Evolutionary conservation across 2,797 vertebrate species (phyloP).

Genomic region (Chelmon rostratus): DNA sequence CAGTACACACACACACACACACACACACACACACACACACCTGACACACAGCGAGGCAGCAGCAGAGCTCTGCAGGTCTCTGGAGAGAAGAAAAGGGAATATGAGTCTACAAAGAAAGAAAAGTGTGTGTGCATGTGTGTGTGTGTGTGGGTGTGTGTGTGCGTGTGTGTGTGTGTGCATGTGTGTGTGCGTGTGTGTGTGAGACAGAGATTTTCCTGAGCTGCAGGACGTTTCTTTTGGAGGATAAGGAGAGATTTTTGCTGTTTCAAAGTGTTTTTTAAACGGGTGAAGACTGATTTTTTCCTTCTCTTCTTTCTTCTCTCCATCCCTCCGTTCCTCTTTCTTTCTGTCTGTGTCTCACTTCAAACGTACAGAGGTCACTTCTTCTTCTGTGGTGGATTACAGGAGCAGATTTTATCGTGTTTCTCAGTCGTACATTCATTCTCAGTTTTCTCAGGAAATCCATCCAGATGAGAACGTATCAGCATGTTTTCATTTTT

Average conservation of each 20-base stretch:
- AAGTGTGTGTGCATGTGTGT: constrained; percentile 18
- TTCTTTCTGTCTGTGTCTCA: neutral
- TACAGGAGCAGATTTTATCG: neutral
- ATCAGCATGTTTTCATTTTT: neutral
- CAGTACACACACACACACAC: constrained; percentile 32
- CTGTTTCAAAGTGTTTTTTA: constrained; percentile 53
- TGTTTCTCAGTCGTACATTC: neutral
- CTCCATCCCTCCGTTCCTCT: neutral
- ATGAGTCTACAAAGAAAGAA: constrained; percentile 54
- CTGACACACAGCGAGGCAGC: constrained; percentile 42
- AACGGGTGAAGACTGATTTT: constrained; percentile 16
- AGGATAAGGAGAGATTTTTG: constrained; percentile 58
- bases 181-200: neutral
- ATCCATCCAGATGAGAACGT: neutral
- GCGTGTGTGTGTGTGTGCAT: constrained; percentile 38
- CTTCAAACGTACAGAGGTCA: constrained; percentile 5
- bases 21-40: constrained; percentile 7
- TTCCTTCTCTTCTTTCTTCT: neutral
- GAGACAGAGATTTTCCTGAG: constrained; percentile 53
- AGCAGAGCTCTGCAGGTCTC: constrained; percentile 50
- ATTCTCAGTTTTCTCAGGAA: neutral
- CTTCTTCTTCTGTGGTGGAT: neutral
- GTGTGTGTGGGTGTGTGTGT: constrained; percentile 41
- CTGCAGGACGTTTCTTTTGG: constrained; percentile 60
- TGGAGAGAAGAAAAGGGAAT: constrained; percentile 52